Conservation (phyloP, 2,113 vertebrate genomes). For the Tringa solitaria region DNA sequence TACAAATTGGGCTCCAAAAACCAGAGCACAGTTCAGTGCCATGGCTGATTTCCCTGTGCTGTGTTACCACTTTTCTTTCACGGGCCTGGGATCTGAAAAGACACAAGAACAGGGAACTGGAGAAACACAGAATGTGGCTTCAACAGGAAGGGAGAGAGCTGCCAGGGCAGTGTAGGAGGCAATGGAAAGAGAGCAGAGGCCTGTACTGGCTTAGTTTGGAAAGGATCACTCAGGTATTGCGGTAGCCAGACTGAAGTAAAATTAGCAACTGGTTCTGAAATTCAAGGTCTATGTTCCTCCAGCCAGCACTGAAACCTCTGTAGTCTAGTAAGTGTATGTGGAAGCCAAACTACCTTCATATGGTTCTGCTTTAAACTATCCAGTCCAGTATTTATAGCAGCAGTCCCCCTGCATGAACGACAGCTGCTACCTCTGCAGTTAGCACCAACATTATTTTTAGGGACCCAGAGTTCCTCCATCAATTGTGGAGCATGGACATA, state of each 20-base stretch:
- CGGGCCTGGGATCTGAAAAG: background rate
- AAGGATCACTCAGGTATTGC: background rate
- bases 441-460: background rate
- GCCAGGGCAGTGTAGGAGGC: background rate
- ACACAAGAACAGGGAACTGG: background rate
- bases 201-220: background rate
- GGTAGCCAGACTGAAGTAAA: background rate
- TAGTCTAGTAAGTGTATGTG: background rate
- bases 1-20: background rate
- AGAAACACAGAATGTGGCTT: background rate
- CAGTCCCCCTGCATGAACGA: background rate
- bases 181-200: background rate
- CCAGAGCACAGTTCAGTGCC: background rate
- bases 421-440: background rate
- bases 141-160: background rate
- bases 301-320: background rate
- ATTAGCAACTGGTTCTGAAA: background rate
- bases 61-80: background rate
- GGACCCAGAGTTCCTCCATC: background rate
- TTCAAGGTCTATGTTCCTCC: background rate
- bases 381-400: background rate
- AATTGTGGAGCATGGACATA: background rate
- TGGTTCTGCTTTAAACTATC: background rate
- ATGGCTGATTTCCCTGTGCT: background rate
- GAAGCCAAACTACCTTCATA: background rate